Evolutionary conservation across 2,113 vertebrate species (phyloP), one percentile per base, ranked within the genome.

Genomic region (Scolopax mira): DNA sequence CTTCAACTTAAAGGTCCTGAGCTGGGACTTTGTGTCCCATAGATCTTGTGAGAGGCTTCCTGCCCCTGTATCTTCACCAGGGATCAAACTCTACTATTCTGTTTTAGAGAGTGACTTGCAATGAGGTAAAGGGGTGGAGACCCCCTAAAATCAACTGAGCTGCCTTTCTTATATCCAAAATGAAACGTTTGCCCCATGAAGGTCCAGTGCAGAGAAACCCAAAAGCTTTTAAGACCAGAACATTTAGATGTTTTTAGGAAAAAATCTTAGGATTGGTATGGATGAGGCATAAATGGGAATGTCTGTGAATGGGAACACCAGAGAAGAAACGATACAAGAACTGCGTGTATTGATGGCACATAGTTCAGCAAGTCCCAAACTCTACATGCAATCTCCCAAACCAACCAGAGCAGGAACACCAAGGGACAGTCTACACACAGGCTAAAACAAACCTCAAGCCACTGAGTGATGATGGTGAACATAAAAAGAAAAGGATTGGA

Each of bases 271-370:
- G 25, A 44, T 30, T 83, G 6, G 2, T 77, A 52, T 31, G 18
- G 13, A 55, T 18, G 24, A 72, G 6, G 21, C 14, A 11, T 57
- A 46, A 77, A 7, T 44, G 7, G 44, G 24, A 82, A 42, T 30
- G 18, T 44, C 67, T 75, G 33, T 11, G 21, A 64, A 10, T 37
- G 7, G 39, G 10, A 85, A 9, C 15, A 62, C 4, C 25, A 54
- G 24, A 58, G 24, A 60, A 77, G 31, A 39, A 70, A 33, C 9
- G 14, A 11, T 75, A 33, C 11, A 48, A 67, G 42, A 72, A 48
- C 3, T 4, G 0, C 1, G 19, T 8, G 0, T 44, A 30, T 33
- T 65, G 33, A 30, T 75, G 24, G 8, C 5, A 24, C 6, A 4
- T 12, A 46, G 6, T 24, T 85, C 61, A 89, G 57, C 28, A 37